Conservation (phyloP, 2,888 invertebrate genomes). For the Seladonia tumulorum region DNA sequence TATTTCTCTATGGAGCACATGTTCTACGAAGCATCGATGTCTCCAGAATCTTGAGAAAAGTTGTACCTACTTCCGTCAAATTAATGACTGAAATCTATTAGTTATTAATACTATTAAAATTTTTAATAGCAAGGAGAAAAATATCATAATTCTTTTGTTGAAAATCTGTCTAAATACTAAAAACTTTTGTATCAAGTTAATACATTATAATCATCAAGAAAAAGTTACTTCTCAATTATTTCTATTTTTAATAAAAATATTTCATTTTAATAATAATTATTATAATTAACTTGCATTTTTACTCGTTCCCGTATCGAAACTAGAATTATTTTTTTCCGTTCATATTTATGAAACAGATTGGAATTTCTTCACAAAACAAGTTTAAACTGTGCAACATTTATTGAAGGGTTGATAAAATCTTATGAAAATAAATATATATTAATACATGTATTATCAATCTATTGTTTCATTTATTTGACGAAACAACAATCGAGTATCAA, state of each 20-base stretch:
- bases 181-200: too few species aligned
- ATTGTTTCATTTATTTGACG: neutral
- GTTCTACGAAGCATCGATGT: conserved; percentile 35
- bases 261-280: neutral
- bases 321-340: neutral
- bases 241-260: too few species aligned
- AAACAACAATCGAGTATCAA: neutral
- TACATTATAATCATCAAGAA: too few species aligned
- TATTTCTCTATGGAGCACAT: neutral
- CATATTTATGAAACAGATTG: neutral
- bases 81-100: neutral
- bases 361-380: neutral
- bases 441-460: neutral
- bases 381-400: neutral
- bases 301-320: neutral
- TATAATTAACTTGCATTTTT: neutral
- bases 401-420: neutral
- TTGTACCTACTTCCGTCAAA: neutral
- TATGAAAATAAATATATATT: neutral
- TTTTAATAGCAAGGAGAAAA: too few species aligned
- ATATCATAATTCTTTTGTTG: too few species aligned
- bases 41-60: conserved; percentile 20
- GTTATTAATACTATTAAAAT: neutral
- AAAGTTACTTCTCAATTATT: too few species aligned
- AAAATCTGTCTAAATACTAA: neutral